Percentiles rank a stretch among this genome's conserved stretches.
Conservation (phyloP, 92 coral and sea anemone species). For the Palythoa grandiflora region DNA sequence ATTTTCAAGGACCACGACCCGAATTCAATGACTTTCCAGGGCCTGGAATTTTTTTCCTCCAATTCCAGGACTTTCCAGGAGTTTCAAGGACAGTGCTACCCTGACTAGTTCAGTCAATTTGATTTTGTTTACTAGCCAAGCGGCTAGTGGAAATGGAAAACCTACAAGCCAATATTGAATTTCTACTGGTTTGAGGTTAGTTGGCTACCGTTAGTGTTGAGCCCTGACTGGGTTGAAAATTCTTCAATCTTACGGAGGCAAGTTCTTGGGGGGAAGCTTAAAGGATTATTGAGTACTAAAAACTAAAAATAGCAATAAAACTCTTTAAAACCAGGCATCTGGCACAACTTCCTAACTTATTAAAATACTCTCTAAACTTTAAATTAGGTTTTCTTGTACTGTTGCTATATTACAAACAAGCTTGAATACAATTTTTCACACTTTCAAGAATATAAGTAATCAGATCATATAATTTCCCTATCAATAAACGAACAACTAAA, state of each 20-base stretch:
- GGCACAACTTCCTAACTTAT: slow-evolving; percentile 42
- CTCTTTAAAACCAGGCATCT: slow-evolving; percentile 30
- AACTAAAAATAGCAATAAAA: slow-evolving; percentile 15
- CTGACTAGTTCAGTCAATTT: no score
- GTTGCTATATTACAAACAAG: slow-evolving; percentile 47
- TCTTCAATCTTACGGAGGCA: not conserved
- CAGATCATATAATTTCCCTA: slow-evolving; percentile 11
- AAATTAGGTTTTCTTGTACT: slow-evolving; percentile 41
- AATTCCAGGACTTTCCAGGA: no score
- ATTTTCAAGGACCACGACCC: no score
- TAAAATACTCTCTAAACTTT: slow-evolving; percentile 50
- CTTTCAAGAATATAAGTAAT: slow-evolving; percentile 7
- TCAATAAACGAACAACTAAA: not conserved
- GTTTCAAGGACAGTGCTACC: no score
- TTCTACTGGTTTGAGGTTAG: no score
- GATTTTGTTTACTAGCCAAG: no score
- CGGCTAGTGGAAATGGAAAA: no score
- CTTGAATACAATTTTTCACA: not conserved
- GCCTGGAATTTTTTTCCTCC: no score
- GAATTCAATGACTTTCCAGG: no score
- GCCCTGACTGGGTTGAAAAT: no score
- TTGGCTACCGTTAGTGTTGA: no score
- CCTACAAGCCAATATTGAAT: no score
- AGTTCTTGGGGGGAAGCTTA: not conserved
- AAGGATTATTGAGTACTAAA: not conserved